Base-by-base conservation (phyloP, 2,797 vertebrate species). In the Gallinago nigripennis region DNA sequence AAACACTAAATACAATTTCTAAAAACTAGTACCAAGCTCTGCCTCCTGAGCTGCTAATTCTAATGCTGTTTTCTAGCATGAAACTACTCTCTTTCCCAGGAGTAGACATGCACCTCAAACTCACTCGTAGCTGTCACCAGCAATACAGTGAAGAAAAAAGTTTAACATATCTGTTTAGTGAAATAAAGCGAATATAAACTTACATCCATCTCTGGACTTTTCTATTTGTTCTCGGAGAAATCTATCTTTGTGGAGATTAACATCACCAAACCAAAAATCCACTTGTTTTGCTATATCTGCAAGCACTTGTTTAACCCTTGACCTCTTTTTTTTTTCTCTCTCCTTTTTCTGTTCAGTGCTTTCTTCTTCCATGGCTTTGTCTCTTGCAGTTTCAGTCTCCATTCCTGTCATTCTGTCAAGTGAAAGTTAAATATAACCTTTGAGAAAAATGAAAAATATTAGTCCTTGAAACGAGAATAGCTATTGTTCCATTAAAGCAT, bases 181-280 rank as follows among this genome's bases (percentile, higher is more conserved):
- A 72, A 88, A 75, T 54, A 19, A 0, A 39, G 13, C 5, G 13
- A 65, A 82, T 63, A 41, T 12, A 43, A 63, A 97, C 99, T 98
- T 98, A 99, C 99, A 99, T 43, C 99, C 99, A 96, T 99, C 98
- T 70, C 98, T 98, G 53, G 99, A 99, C 54, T 99, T 99, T 11
- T 99, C 98, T 39, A 99, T 98, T 87, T 99, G 98, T 30, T 99
- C 98, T 68, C 98, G 98, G 28, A 99, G 98, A 94, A 99, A 99
- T 86, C 98, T 98, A 93, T 99, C 99, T 96, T 99, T 99, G 97
- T 99, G 99, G 16, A 99, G 98, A 96, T 99, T 99, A 19, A 99
- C 99, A 33, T 99, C 99, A 5, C 99, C 99, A 80, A 99, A 99
- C 99, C 99, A 99, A 97, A 99, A 99, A 96, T 99, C 99, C 88